Evolutionary conservation across 2,888 invertebrate species (phyloP).

Genomic region (Merodon equestris): DNA sequence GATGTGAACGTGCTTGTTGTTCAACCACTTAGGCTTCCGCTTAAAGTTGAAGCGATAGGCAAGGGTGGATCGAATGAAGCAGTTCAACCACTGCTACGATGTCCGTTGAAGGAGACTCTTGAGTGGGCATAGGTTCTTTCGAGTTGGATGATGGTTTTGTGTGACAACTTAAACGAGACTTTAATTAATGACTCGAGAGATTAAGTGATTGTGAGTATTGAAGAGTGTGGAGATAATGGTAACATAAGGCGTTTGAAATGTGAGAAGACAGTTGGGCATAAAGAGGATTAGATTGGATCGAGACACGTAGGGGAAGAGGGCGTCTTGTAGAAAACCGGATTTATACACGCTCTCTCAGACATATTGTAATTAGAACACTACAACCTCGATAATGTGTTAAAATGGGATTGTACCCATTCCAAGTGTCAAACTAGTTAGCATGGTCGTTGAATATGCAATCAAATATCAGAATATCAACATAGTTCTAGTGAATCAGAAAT

Average conservation of each 20-base stretch:
- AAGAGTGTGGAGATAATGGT: neutral
- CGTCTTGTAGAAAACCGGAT: too few relatives aligned
- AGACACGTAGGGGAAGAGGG: too few relatives aligned
- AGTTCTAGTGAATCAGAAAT: too few relatives aligned
- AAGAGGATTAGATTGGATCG: too few relatives aligned
- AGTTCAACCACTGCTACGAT: too few relatives aligned
- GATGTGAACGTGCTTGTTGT: slow-evolving; percentile 32
- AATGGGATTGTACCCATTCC: too few relatives aligned
- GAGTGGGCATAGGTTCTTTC: slow-evolving; percentile 8
- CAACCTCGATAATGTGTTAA: too few relatives aligned
- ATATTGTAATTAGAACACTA: too few relatives aligned
- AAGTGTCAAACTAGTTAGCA: too few relatives aligned
- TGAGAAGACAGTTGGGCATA: too few relatives aligned
- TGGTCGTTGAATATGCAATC: slow-evolving; percentile 36
- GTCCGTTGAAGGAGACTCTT: slow-evolving; percentile 5
- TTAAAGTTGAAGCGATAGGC: slow-evolving; percentile 4
- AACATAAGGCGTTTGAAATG: neutral
- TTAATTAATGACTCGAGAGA: slow-evolving; percentile 37
- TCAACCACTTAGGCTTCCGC: slow-evolving; percentile 40
- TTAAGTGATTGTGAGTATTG: slow-evolving; percentile 26
- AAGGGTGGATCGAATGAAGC: neutral
- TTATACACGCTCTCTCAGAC: too few relatives aligned
- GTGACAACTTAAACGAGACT: slow-evolving; percentile 44
- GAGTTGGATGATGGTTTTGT: slow-evolving; percentile 4
- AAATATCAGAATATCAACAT: slow-evolving; percentile 6